Conservation (phyloP, 2,113 vertebrate species). For the Rhadina sibilatrix region DNA sequence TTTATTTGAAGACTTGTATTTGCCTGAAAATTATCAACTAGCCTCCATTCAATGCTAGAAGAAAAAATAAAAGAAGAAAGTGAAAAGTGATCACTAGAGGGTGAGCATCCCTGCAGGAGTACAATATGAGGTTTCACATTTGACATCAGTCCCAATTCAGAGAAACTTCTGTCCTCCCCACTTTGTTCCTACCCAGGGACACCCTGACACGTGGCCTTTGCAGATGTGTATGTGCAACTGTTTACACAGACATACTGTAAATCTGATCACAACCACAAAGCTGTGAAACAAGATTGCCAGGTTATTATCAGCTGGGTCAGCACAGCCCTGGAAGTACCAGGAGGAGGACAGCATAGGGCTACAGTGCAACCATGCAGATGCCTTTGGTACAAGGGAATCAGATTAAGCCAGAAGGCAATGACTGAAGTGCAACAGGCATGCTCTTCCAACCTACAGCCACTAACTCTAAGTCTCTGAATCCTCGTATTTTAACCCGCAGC, state of each 20-base stretch:
- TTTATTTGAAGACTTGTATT: not conserved
- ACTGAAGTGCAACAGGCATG: not conserved
- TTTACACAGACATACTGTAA: not conserved
- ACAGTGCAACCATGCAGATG: not conserved
- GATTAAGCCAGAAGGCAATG: not conserved
- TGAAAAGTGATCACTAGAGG: not conserved
- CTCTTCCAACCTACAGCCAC: not conserved
- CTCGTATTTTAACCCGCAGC: not conserved
- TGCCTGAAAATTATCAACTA: not conserved
- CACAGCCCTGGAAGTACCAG: not conserved
- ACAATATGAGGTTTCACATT: not conserved
- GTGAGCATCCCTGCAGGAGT: not conserved
- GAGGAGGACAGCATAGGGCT: not conserved
- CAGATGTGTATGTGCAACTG: not conserved
- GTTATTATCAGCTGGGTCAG: not conserved
- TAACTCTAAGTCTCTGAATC: not conserved
- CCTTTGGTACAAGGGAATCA: not conserved
- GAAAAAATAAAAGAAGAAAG: not conserved
- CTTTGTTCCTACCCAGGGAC: not conserved
- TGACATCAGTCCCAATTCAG: not conserved
- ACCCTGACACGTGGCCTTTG: not conserved
- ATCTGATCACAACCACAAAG: not conserved
- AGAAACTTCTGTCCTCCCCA: not conserved
- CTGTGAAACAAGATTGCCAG: not conserved
- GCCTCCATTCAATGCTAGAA: not conserved